Base-by-base conservation (phyloP, 2,888 invertebrate species). In the Heliothis peltigera region DNA sequence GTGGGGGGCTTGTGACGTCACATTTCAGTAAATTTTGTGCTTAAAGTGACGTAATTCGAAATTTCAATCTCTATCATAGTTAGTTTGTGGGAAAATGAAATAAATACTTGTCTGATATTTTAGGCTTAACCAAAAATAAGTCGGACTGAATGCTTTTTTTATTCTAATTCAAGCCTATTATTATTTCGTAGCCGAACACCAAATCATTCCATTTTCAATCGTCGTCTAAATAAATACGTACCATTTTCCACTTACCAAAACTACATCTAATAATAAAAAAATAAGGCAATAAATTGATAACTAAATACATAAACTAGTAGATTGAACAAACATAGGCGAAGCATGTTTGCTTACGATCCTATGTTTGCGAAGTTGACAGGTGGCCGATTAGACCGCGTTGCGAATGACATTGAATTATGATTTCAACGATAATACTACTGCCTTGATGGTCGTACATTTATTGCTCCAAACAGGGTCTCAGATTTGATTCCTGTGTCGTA, bases 261-360 rank as follows among this genome's bases (percentile, higher is more conserved):
- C 63, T 74, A 57, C 54, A 60, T n/a, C 15, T 70, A 61, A 73
- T 77, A 72, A 64, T 79, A 75, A 66, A 61, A 73, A 75, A 72
- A 64, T 79, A 75, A 66, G 67, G 60, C 48, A 65, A 73, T 68
- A 74, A 75, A 71, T 76, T 78, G 79, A 80, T 76, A 80, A 76
- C 73, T 73, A 64, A 77, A 79, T 64, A 71, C 25, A 56, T 64
- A 44, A 18, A 46, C 44, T 43, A 32, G 44, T 43, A 66, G 56
- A 64, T 57, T 42, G 58, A 17, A 58, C 75, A 81, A 80, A 80
- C 63, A 80, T 48, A 65, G 75, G 75, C 54, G 79, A 58, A 79
- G 80, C 79, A 67, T 88, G 84, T 87, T 88, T 87, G 85, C 84
- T 70, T 74, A 82, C 85, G 81, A 86, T 75, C 83, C 86, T 75